These are phyloP conservation scores for Erannis defoliaria DNA, from an alignment of 2,888 invertebrate species.

Conservation along the genomic window DNA sequence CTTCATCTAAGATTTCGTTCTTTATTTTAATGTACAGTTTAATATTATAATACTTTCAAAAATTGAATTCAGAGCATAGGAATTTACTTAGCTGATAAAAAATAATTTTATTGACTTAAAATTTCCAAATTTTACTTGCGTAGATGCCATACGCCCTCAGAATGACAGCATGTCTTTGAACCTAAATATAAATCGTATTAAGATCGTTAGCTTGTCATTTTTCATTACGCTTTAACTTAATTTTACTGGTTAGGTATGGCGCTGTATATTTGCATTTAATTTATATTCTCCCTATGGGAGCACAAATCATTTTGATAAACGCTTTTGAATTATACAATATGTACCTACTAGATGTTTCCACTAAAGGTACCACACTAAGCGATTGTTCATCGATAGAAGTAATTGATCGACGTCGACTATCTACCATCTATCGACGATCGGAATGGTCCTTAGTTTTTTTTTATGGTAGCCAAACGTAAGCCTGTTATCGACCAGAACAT, in stretches of 20 bases:
- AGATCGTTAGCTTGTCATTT: constrained; percentile 8
- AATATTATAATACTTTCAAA: too few species aligned
- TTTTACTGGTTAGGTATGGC: constrained; percentile 1
- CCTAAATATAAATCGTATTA: constrained; percentile 1
- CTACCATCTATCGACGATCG: too few species aligned
- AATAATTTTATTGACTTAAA: neutral
- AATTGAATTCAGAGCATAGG: too few species aligned
- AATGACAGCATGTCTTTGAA: constrained; percentile 2
- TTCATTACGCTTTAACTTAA: constrained; percentile 9
- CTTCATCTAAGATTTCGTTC: too few species aligned
- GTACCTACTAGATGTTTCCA: too few species aligned
- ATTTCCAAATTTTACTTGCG: neutral
- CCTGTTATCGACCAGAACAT: too few species aligned
- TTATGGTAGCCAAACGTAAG: too few species aligned
- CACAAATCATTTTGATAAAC: neutral
- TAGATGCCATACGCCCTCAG: neutral
- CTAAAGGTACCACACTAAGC: too few species aligned
- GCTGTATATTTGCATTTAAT: constrained; percentile 9
- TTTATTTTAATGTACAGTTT: too few species aligned
- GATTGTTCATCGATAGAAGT: too few species aligned
- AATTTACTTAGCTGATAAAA: neutral
- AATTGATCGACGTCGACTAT: too few species aligned
- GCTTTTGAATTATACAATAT: neutral
- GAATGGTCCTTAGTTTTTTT: too few species aligned
- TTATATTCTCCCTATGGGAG: constrained; percentile 6